These are phyloP conservation scores for Phodopus roborovskii DNA, from an alignment of 2,113 vertebrate species.

Conservation along the genomic window DNA sequence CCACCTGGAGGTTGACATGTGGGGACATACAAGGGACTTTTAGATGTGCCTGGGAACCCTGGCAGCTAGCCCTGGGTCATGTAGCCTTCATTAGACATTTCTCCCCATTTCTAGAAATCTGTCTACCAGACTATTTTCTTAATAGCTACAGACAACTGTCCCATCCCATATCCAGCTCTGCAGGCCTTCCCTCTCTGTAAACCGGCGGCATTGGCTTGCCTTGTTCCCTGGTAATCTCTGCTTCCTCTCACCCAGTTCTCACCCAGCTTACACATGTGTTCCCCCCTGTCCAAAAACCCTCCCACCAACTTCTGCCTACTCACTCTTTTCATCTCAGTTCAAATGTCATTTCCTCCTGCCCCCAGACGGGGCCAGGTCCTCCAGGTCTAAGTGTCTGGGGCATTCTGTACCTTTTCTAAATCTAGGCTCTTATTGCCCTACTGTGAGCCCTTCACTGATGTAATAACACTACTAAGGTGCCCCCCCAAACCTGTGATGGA, in stretches of 20 bases:
- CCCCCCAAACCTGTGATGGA: not conserved
- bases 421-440: not conserved
- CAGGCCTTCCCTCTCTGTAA: not conserved
- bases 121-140: not conserved
- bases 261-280: slow-evolving; percentile 3
- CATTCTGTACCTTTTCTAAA: not conserved
- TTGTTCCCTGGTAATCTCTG: not conserved
- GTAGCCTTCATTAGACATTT: not conserved
- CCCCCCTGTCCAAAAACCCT: not conserved
- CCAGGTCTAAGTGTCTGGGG: not conserved
- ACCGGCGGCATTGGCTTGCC: not conserved
- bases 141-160: not conserved
- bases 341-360: slow-evolving; percentile 21
- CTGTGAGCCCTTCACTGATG: not conserved
- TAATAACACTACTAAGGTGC: not conserved
- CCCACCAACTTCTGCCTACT: not conserved
- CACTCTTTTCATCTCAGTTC: slow-evolving; percentile 48
- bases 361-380: not conserved
- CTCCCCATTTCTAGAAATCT: not conserved
- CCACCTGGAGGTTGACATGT: slow-evolving; percentile 80
- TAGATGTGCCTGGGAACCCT: not conserved
- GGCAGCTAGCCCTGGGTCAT: rapidly evolving
- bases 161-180: not conserved
- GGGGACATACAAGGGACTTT: not conserved
- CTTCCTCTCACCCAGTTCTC: not conserved